phyloP scores from a whole-genome alignment of 2,888 invertebrate genomes.

The Leistus spinibarbis region DNA sequence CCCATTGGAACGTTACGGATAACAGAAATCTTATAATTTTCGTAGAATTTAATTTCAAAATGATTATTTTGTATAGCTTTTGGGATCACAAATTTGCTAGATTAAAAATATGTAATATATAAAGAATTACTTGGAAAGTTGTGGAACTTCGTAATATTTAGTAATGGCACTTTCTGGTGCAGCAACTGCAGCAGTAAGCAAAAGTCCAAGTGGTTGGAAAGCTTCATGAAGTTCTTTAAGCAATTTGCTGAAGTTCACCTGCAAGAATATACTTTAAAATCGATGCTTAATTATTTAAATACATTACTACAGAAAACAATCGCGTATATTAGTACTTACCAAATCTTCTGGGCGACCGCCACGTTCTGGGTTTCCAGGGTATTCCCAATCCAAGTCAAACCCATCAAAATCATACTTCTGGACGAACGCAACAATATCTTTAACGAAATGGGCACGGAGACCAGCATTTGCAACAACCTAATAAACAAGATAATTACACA shows the following conservation, averaged over 20 bases:
- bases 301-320: background rate
- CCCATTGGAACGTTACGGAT: no score
- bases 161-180: slow-evolving; percentile 60
- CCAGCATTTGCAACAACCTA: slow-evolving; percentile 57
- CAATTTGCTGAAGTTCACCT: slow-evolving; percentile 57
- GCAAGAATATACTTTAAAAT: background rate
- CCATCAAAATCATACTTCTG: slow-evolving; percentile 69
- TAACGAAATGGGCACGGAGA: slow-evolving; percentile 61
- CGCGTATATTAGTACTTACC: background rate
- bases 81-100: no score
- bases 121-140: slow-evolving; percentile 60
- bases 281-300: no score
- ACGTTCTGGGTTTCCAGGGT: slow-evolving; percentile 56
- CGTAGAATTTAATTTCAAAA: no score
- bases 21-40: no score
- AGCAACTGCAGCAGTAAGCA: slow-evolving; percentile 68
- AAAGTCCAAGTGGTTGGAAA: slow-evolving; percentile 61
- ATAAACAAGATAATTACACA: background rate
- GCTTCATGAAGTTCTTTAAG: slow-evolving; percentile 63
- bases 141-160: slow-evolving; percentile 65
- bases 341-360: slow-evolving; percentile 9
- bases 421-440: slow-evolving; percentile 63
- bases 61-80: no score
- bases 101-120: no score
- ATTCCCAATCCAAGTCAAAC: slow-evolving; percentile 77